Evolutionary conservation across 2,797 vertebrate genomes (phyloP).

Genomic region (Clamator glandarius): DNA sequence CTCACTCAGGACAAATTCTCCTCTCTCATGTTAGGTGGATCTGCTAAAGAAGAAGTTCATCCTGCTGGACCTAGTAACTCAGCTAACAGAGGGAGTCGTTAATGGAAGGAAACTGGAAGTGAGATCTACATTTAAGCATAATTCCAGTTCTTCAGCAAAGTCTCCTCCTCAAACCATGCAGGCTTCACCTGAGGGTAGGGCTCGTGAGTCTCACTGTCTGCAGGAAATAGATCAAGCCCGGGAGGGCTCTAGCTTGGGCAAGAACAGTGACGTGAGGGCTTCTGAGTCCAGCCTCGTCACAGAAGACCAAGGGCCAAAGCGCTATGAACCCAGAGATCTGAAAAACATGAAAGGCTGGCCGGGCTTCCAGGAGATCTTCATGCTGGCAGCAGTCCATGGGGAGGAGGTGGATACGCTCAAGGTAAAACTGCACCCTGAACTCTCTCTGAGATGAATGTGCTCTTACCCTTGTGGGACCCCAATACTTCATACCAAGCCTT

Average conservation of each 20-base stretch:
- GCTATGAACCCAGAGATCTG: constrained; percentile 31
- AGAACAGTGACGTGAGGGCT: not conserved
- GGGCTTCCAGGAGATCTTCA: constrained; percentile 93
- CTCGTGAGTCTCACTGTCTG: not conserved
- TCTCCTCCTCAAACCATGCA: not conserved
- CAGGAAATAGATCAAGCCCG: not conserved
- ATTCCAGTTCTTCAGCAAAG: not conserved
- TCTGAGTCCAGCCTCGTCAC: not conserved
- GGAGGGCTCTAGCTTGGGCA: not conserved
- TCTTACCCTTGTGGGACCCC: not conserved
- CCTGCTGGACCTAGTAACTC: constrained; percentile 83
- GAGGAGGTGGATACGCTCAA: constrained; percentile 91
- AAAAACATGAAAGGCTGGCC: constrained; percentile 84
- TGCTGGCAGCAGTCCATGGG: constrained; percentile 86
- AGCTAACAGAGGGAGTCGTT: constrained; percentile 88
- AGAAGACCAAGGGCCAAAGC: not conserved
- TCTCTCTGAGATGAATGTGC: not conserved
- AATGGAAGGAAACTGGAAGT: constrained; percentile 80
- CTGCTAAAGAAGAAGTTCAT: constrained; percentile 84
- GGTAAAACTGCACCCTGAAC: constrained; percentile 71
- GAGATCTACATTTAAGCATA: constrained; percentile 48
- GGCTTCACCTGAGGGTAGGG: not conserved
- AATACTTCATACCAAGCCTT: not conserved
- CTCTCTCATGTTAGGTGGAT: constrained; percentile 83
- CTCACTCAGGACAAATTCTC: not conserved